Conservation (phyloP, 2,888 invertebrate species). For the Danaus chrysippus region DNA sequence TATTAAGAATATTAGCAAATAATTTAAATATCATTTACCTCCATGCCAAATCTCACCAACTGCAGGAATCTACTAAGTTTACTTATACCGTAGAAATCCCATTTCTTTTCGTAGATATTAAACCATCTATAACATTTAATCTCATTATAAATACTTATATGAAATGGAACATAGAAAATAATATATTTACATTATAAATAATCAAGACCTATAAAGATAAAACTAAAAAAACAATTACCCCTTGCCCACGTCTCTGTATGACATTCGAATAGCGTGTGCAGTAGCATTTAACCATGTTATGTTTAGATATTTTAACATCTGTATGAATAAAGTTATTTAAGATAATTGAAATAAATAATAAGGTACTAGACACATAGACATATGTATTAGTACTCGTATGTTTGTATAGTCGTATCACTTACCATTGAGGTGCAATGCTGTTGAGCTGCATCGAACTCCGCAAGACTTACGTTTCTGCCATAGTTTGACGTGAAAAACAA, state of each 20-base stretch:
- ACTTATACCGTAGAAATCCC: slow-evolving; percentile 86
- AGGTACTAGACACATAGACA: too few species aligned
- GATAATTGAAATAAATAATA: background rate
- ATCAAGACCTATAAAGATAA: background rate
- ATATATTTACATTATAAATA: too few species aligned
- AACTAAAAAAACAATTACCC: slow-evolving; percentile 64
- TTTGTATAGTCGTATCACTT: slow-evolving; percentile 23
- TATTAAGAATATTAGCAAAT: background rate
- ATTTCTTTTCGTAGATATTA: slow-evolving; percentile 85
- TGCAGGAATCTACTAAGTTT: slow-evolving; percentile 88
- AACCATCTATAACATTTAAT: slow-evolving; percentile 80
- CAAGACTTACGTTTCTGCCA: slow-evolving; percentile 81
- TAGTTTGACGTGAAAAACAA: slow-evolving; percentile 82
- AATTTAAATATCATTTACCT: slow-evolving; percentile 69
- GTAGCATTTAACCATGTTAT: slow-evolving; percentile 83
- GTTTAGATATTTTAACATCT: slow-evolving; percentile 80
- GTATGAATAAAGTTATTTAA: slow-evolving; percentile 28
- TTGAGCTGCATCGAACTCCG: slow-evolving; percentile 85
- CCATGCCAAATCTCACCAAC: slow-evolving; percentile 89
- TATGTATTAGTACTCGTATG: too few species aligned
- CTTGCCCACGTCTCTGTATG: slow-evolving; percentile 88
- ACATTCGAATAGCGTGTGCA: slow-evolving; percentile 83
- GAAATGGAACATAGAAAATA: too few species aligned
- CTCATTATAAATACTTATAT: too few species aligned
- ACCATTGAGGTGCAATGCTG: slow-evolving; percentile 80